phyloP scores from a whole-genome alignment of 2,888 invertebrate genomes.

The Philonicus albiceps region DNA sequence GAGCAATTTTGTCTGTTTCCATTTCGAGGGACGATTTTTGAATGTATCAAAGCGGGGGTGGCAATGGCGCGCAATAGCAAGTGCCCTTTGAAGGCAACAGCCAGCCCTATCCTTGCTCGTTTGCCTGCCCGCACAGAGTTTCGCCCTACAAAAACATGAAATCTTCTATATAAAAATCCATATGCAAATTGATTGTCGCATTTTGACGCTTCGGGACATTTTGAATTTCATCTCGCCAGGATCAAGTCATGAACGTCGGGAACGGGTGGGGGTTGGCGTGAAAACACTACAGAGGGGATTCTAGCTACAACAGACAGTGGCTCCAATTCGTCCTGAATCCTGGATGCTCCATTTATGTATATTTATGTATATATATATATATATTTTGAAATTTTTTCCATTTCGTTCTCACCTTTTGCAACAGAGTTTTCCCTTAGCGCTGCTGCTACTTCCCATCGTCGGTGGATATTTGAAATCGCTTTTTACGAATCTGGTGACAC shows the following conservation, averaged over 20 bases:
- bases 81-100: not conserved
- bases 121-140: not conserved
- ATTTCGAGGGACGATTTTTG: not conserved
- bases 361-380: not conserved
- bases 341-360: not conserved
- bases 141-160: not conserved
- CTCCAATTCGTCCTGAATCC: not conserved
- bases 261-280: not conserved
- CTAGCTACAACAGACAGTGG: not conserved
- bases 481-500: constrained; percentile 19
- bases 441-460: not conserved
- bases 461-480: constrained; percentile 5
- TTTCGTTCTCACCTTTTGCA: not conserved
- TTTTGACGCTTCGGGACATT: constrained; percentile 44
- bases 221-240: constrained; percentile 24
- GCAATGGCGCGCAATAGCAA: not conserved
- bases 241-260: not conserved
- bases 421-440: not conserved
- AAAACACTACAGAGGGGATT: not conserved
- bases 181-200: constrained; percentile 46
- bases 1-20: not conserved
- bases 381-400: not conserved
- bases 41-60: not conserved
- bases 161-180: constrained; percentile 38
- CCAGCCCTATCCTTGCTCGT: not conserved